These are phyloP conservation scores for Origma solitaria DNA, from an alignment of 2,113 vertebrate genomes.

Conservation along the genomic window DNA sequence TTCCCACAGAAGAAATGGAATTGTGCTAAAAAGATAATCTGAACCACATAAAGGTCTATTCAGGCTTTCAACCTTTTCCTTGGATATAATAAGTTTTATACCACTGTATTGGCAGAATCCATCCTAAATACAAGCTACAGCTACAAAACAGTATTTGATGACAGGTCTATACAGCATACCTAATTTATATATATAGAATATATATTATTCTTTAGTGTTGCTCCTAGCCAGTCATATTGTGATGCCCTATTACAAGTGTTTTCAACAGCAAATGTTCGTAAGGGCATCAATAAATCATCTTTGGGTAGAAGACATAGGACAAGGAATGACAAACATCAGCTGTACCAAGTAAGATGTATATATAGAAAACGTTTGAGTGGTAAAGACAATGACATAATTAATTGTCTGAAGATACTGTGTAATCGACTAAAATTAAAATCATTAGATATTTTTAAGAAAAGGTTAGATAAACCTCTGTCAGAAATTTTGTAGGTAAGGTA, in stretches of 20 bases:
- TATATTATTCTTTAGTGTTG: not conserved
- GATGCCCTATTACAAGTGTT: not conserved
- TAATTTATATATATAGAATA: not conserved
- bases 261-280: not conserved
- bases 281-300: not conserved
- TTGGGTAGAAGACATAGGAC: not conserved
- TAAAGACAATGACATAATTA: not conserved
- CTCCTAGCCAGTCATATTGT: not conserved
- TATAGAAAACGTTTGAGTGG: not conserved
- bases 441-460: not conserved
- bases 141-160: not conserved
- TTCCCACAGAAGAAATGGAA: not conserved
- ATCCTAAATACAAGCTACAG: not conserved
- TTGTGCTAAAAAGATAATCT: not conserved
- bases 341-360: not conserved
- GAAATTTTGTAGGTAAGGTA: not conserved
- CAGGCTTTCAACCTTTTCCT: not conserved
- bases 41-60: not conserved
- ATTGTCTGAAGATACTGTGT: not conserved
- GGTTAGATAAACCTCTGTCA: not conserved
- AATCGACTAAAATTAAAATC: not conserved
- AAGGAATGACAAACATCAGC: not conserved
- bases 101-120: not conserved
- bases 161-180: not conserved
- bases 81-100: not conserved